phyloP scores from a whole-genome alignment of 1,140 invertebrate genomes.

The Hylaeus volcanicus region DNA sequence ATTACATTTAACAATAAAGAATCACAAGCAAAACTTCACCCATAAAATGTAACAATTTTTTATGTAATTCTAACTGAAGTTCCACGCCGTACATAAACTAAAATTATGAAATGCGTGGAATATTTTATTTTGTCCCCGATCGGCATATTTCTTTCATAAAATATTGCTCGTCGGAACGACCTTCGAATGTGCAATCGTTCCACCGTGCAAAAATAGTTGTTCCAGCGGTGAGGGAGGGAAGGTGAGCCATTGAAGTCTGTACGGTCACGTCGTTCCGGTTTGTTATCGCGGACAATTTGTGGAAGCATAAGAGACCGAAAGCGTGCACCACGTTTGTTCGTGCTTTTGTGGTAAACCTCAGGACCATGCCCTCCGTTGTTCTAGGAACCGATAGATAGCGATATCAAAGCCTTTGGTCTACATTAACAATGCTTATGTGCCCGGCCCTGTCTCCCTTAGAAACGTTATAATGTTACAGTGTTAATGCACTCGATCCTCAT shows the following conservation, averaged over 20 bases:
- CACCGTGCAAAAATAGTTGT: constrained; percentile 41
- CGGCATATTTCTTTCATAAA: constrained; percentile 22
- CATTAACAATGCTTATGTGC: constrained; percentile 30
- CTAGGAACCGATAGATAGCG: constrained; percentile 61
- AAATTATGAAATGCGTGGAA: background rate
- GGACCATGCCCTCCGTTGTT: constrained; percentile 28
- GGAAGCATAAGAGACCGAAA: constrained; percentile 50
- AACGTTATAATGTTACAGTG: constrained; percentile 3
- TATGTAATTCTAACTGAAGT: too few relatives aligned
- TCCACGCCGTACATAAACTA: too few relatives aligned
- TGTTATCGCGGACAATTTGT: constrained; percentile 60
- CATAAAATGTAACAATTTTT: too few relatives aligned
- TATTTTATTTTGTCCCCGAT: background rate
- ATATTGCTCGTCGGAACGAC: constrained; percentile 23
- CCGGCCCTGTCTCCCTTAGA: background rate
- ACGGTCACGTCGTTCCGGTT: constrained; percentile 41
- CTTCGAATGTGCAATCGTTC: constrained; percentile 37
- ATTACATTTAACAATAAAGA: too few relatives aligned
- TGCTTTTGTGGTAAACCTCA: constrained; percentile 38
- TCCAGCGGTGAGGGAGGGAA: background rate
- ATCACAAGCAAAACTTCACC: too few relatives aligned
- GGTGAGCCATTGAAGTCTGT: constrained; percentile 48
- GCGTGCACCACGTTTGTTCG: constrained; percentile 29
- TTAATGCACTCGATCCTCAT: constrained; percentile 20
- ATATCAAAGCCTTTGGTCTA: constrained; percentile 51